A percentile compares a stretch with the other conserved stretches of the same genome.
phyloP scores from a whole-genome alignment of 1,140 invertebrate species.

The Solenopsis fugax region DNA sequence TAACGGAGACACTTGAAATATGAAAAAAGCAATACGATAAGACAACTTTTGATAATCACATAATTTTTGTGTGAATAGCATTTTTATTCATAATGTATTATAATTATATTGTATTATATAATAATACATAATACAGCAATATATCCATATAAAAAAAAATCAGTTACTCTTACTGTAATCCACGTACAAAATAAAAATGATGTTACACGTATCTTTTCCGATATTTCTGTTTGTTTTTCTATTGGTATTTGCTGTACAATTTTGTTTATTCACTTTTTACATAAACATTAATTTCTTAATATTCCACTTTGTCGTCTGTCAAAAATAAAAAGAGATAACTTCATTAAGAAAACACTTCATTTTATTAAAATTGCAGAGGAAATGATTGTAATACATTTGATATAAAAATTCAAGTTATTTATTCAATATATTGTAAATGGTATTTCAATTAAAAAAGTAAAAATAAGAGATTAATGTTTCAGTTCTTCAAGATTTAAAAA shows the following conservation, averaged over 20 bases:
- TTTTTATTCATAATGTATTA: slow-evolving; percentile 27
- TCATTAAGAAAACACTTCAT: not conserved
- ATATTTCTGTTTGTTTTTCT: not conserved
- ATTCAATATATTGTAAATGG: not conserved
- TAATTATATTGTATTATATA: not conserved
- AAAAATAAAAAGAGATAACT: not conserved
- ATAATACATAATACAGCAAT: slow-evolving; percentile 17
- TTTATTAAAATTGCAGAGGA: not conserved
- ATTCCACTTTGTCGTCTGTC: not conserved
- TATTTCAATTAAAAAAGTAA: not conserved
- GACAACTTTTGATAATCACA: slow-evolving; percentile 2
- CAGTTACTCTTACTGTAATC: slow-evolving; percentile 3
- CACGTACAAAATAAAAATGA: not conserved
- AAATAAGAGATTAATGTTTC: not conserved
- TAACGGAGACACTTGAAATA: not conserved
- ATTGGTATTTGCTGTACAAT: slow-evolving; percentile 4
- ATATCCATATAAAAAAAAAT: not conserved
- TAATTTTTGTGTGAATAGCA: not conserved
- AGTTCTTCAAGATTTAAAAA: not conserved
- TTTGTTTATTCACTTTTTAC: not conserved
- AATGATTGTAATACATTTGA: not conserved
- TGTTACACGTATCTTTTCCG: not conserved
- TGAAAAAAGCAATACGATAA: not conserved
- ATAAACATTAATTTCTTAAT: not conserved
- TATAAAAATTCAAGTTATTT: not conserved